Evolutionary conservation across 2,113 vertebrate species (phyloP).

Genomic region (Narcine bancroftii): DNA sequence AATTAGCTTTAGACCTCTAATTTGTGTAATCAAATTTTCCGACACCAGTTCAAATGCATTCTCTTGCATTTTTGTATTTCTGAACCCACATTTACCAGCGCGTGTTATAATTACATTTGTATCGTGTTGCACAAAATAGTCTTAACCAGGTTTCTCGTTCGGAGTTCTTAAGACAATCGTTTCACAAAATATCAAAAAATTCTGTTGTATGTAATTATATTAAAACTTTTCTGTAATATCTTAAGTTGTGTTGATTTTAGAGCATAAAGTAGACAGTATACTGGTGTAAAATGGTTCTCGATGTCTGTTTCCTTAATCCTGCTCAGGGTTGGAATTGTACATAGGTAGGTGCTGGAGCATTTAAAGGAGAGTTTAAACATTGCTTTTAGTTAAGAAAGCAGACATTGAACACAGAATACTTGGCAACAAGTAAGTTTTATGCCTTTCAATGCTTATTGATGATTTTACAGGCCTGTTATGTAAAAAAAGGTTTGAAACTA

Average conservation of each 20-base stretch:
- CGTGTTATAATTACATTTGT: not conserved
- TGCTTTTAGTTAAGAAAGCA: not conserved
- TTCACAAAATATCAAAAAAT: not conserved
- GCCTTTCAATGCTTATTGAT: not conserved
- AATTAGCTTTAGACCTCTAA: not conserved
- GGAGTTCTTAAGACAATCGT: not conserved
- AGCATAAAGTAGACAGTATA: not conserved
- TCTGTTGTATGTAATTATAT: not conserved
- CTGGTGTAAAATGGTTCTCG: not conserved
- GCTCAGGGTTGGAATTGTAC: not conserved
- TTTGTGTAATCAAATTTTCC: not conserved
- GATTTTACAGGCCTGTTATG: not conserved
- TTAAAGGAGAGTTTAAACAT: not conserved
- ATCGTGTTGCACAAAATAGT: not conserved
- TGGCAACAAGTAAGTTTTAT: not conserved
- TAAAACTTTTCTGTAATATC: not conserved
- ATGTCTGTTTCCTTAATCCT: not conserved
- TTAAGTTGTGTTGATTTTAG: not conserved
- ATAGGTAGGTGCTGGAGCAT: not conserved
- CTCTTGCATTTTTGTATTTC: not conserved
- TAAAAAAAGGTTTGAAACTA: not conserved
- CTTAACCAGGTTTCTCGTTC: not conserved
- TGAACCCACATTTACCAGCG: not conserved
- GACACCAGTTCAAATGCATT: not conserved
- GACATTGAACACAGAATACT: not conserved